phyloP scores from a whole-genome alignment of 2,113 vertebrate species.

The Pongo abelii region DNA sequence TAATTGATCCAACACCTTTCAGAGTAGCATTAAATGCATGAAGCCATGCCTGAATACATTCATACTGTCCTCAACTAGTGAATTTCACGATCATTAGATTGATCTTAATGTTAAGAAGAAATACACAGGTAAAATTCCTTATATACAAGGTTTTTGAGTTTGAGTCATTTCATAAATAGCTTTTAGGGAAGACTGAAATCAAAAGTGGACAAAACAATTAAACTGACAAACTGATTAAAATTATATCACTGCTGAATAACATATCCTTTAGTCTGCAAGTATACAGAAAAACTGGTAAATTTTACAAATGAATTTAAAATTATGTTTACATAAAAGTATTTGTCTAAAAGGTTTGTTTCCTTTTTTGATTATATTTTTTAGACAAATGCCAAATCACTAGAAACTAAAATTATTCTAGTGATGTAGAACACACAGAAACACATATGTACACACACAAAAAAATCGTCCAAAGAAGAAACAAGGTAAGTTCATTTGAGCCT shows the following conservation, averaged over 20 bases:
- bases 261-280: slow-evolving; percentile 14
- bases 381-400: not conserved
- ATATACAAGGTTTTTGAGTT: not conserved
- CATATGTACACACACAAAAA: not conserved
- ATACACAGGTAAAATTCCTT: not conserved
- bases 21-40: not conserved
- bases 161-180: not conserved
- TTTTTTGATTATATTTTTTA: not conserved
- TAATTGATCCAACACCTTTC: not conserved
- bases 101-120: not conserved
- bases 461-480: not conserved
- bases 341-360: not conserved
- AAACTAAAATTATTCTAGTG: slow-evolving; percentile 1
- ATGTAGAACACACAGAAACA: not conserved
- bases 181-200: slow-evolving; percentile 8
- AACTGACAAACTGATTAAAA: slow-evolving; percentile 12
- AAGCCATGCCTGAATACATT: not conserved
- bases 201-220: slow-evolving; percentile 8
- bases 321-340: not conserved
- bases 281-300: not conserved
- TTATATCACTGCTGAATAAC: not conserved
- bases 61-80: not conserved
- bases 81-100: not conserved
- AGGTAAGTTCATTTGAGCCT: not conserved
- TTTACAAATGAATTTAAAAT: slow-evolving; percentile 31